Base-by-base conservation (phyloP, 1,140 invertebrate genomes). In the Apis cerana region DNA sequence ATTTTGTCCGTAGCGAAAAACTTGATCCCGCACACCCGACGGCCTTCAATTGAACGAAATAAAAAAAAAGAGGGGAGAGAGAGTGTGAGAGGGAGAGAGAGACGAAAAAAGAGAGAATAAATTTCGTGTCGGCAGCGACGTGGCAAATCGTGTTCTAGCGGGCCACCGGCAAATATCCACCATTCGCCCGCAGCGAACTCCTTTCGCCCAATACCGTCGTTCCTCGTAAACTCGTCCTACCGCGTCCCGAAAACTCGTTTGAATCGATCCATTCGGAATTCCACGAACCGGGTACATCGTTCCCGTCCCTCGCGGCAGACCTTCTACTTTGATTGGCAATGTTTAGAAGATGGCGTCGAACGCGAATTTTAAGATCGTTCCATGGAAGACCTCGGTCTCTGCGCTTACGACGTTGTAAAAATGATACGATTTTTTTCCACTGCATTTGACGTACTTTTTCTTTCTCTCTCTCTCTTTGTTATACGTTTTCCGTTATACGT, bases 191-290 rank as follows among this genome's bases (percentile, higher is more conserved):
- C 76, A 88, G 84, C 81, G 77, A 59, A 79, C 75, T 89, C 67
- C 87, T 89, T 89, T 88, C 88, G 84, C 77, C 88, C 88, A 89
- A 89, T 89, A 84, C 87, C 87, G 85, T 88, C 87, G 88, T 88
- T 85, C 88, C 88, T 89, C 87, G 88, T 88, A 89, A 89, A 89
- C 87, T 89, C 88, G 75, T 89, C 88, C 87, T 89, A 84, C 87
- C 88, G 78, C 87, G 81, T 88, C 75, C 87, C 83, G 79, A 89
- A 89, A 89, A 88, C 87, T 89, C 87, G 88, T 84, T 85, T 79
- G 84, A 84, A 89, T 89, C 88, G 88, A 89, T 89, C 87, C 87
- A 81, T 69, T 79, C 81, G 84, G 85, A 84, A 89, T 83, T 88
- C 86, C 71, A 78, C 80, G 87, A 88, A 88, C 81, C 84, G 77